Evolutionary conservation across 2,888 invertebrate species (phyloP), one percentile per base, ranked within the genome.

Genomic region (Conops quadrifasciatus): DNA sequence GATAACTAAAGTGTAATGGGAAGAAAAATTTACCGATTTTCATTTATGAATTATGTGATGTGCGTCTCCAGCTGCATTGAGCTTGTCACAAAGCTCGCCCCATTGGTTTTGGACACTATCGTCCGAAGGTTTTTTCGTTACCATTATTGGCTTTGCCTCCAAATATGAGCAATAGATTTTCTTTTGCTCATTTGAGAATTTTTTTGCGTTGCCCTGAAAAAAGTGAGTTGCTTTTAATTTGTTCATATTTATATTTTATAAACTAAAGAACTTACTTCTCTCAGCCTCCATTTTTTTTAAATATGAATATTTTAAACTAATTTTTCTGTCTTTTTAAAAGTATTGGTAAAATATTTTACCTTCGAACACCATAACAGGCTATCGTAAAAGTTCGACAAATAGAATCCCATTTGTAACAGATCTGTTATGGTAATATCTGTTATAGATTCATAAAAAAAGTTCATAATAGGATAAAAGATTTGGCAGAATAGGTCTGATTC

Each of bases 301-400:
- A 49, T 15, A 21, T 21, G 9, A n/a, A n/a, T n/a, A n/a, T n/a
- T n/a, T n/a, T n/a, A n/a, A n/a, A n/a, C n/a, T n/a, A n/a, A n/a
- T n/a, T n/a, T n/a, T n/a, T n/a, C 53, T 53, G 24, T 53, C 53
- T 53, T 2, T 53, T 53, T 19, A 53, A 53, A n/a, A n/a, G n/a
- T n/a, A n/a, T n/a, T n/a, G n/a, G n/a, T n/a, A n/a, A n/a, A n/a
- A n/a, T n/a, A n/a, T n/a, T n/a, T n/a, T n/a, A n/a, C n/a, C n/a
- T n/a, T n/a, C n/a, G n/a, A n/a, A n/a, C n/a, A n/a, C n/a, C n/a
- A n/a, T n/a, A n/a, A n/a, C n/a, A n/a, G n/a, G n/a, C n/a, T n/a
- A n/a, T n/a, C n/a, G n/a, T n/a, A n/a, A n/a, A n/a, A n/a, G n/a
- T n/a, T n/a, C n/a, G n/a, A n/a, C n/a, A n/a, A n/a, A n/a, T n/a